phyloP scores from a whole-genome alignment of 2,888 invertebrate species.

The Pristionchus exspectatus region DNA sequence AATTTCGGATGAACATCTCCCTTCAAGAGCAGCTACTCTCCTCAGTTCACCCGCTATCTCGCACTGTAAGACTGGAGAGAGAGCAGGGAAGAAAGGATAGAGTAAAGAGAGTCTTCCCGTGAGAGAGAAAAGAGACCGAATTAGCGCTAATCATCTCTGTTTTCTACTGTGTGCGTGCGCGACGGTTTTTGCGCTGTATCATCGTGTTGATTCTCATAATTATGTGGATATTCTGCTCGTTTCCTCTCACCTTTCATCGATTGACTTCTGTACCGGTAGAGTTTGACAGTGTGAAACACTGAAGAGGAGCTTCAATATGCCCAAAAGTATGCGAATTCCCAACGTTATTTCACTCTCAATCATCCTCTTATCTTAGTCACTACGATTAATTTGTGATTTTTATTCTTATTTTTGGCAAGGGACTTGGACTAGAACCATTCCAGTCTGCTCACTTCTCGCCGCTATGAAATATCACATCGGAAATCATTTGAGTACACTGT shows the following conservation, averaged over 20 bases:
- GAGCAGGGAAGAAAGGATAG: too few relatives aligned
- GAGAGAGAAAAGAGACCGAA: neutral
- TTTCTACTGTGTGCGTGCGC: too few relatives aligned
- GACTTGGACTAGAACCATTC: too few relatives aligned
- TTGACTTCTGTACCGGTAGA: neutral
- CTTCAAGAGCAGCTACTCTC: neutral
- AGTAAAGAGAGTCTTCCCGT: neutral
- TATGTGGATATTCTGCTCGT: neutral
- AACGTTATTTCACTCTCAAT: too few relatives aligned
- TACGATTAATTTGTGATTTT: too few relatives aligned
- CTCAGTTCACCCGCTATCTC: too few relatives aligned
- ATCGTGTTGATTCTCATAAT: too few relatives aligned
- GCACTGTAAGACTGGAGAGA: neutral
- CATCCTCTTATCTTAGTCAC: too few relatives aligned
- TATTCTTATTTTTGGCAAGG: too few relatives aligned
- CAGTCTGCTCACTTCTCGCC: neutral
- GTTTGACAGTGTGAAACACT: neutral
- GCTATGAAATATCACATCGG: neutral
- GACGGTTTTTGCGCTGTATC: too few relatives aligned
- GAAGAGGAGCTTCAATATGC: neutral
- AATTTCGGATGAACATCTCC: neutral
- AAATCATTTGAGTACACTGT: neutral
- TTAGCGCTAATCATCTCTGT: slow-evolving; percentile 2
- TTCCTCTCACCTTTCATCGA: neutral
- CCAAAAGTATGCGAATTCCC: neutral